phyloP scores from a whole-genome alignment of 2,888 invertebrate species.

The Rhamphomyia laevipes region DNA sequence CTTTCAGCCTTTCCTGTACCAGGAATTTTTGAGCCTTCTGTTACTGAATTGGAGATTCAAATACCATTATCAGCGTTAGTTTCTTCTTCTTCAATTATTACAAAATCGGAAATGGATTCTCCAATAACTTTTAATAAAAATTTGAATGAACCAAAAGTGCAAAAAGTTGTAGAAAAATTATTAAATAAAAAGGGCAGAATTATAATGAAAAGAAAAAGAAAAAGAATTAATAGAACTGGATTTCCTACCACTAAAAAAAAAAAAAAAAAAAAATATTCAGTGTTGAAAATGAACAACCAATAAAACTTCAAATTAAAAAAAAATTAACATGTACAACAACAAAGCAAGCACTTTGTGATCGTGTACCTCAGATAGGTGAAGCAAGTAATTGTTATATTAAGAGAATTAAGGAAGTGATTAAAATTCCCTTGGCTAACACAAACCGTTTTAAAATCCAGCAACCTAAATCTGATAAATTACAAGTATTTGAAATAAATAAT shows the following conservation, averaged over 20 bases:
- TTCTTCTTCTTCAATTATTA: constrained; percentile 38
- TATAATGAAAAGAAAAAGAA: constrained; percentile 50
- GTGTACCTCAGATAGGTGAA: constrained; percentile 58
- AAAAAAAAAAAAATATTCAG: constrained; percentile 40
- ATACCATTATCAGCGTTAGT: constrained; percentile 48
- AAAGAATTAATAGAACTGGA: constrained; percentile 75
- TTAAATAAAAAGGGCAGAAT: constrained; percentile 32
- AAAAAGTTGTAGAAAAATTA: constrained; percentile 32
- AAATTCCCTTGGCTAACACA: constrained; percentile 12
- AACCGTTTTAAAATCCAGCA: not conserved
- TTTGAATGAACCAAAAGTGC: constrained; percentile 20
- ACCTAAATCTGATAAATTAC: too few species aligned
- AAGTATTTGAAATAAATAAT: too few species aligned
- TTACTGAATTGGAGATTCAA: constrained; percentile 51
- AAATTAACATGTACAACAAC: not conserved
- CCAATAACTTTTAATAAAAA: constrained; percentile 28
- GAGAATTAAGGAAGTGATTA: constrained; percentile 40
- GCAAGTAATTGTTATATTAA: constrained; percentile 53
- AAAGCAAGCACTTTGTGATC: constrained; percentile 43
- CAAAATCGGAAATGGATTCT: constrained; percentile 38
- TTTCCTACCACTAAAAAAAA: constrained; percentile 76
- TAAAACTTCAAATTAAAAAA: not conserved
- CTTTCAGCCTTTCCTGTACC: constrained; percentile 41
- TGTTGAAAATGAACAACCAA: not conserved
- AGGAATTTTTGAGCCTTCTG: constrained; percentile 57